Conservation (phyloP, 2,113 vertebrate species). For the Ictalurus punctatus region DNA sequence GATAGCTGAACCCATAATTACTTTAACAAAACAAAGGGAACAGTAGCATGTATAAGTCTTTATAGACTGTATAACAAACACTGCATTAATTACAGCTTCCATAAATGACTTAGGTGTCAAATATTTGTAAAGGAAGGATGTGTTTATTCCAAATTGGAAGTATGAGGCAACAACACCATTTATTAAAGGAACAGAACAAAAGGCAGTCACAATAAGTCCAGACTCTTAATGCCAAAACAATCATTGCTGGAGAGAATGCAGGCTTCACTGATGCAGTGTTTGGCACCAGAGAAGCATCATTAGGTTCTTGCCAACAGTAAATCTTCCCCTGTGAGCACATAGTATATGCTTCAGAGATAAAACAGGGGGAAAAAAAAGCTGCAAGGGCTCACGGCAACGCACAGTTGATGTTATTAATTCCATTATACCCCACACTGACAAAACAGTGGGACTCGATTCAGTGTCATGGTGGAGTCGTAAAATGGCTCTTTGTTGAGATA, state of each 20-base stretch:
- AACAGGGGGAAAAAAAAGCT: conserved; percentile 57
- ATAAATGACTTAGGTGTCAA: conserved; percentile 81
- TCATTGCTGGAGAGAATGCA: conserved; percentile 39
- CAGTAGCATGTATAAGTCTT: conserved; percentile 86
- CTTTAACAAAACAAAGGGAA: conserved; percentile 81
- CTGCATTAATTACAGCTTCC: conserved; percentile 88
- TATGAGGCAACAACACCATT: conserved; percentile 30
- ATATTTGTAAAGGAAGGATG: conserved; percentile 73
- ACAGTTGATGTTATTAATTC: conserved; percentile 69
- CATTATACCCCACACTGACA: conserved; percentile 67
- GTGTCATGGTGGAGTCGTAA: conserved; percentile 62
- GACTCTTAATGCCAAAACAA: conserved; percentile 27
- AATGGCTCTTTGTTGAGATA: conserved; percentile 59
- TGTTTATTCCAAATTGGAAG: conserved; percentile 66
- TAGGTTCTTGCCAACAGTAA: conserved; percentile 56
- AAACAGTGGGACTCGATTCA: conserved; percentile 64
- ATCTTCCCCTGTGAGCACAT: conserved; percentile 55
- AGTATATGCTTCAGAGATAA: conserved; percentile 61
- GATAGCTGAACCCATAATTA: conserved; percentile 95
- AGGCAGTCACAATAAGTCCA: conserved; percentile 40
- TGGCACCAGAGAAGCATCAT: conserved; percentile 54
- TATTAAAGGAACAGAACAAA: conserved; percentile 36
- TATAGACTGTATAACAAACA: conserved; percentile 90
- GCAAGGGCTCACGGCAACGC: conserved; percentile 63
- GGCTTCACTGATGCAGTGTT: conserved; percentile 39